Evolutionary conservation across 2,797 vertebrate species (phyloP).

Genomic region (Cynodonichthys magdalenae): DNA sequence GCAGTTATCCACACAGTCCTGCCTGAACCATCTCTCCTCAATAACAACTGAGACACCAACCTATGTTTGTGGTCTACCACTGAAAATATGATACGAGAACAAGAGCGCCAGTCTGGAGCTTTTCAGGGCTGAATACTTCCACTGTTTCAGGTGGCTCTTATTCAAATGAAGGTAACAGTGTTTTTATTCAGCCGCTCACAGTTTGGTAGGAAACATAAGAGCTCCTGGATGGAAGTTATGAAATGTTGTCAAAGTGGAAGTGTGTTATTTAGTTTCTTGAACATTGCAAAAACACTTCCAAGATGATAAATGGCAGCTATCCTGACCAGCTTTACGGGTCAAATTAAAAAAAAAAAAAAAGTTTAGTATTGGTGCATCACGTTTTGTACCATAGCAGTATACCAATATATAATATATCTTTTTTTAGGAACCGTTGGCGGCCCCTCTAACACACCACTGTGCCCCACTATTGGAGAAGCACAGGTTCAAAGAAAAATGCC

Average conservation of each 20-base stretch:
- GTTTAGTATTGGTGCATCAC: no score
- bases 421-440: no score
- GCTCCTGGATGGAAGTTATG: slow-evolving; percentile 5
- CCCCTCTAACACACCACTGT: no score
- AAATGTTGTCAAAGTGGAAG: background rate
- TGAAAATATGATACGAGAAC: slow-evolving; percentile 1
- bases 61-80: background rate
- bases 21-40: background rate
- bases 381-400: no score
- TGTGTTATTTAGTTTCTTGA: slow-evolving; percentile 5
- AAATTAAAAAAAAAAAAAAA: background rate
- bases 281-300: slow-evolving; percentile 8
- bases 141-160: slow-evolving; percentile 17
- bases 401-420: no score
- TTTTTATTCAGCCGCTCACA: slow-evolving; percentile 17
- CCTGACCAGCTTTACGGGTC: slow-evolving; percentile 8
- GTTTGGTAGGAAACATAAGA: slow-evolving; percentile 23
- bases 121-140: background rate
- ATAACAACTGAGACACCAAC: background rate
- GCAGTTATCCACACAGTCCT: background rate
- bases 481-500: no score
- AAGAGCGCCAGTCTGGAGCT: background rate
- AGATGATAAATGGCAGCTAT: background rate
- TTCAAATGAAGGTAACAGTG: slow-evolving; percentile 45
- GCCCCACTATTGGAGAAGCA: no score